phyloP scores from a whole-genome alignment of 2,888 invertebrate genomes.

The Drosophila lacicola region DNA sequence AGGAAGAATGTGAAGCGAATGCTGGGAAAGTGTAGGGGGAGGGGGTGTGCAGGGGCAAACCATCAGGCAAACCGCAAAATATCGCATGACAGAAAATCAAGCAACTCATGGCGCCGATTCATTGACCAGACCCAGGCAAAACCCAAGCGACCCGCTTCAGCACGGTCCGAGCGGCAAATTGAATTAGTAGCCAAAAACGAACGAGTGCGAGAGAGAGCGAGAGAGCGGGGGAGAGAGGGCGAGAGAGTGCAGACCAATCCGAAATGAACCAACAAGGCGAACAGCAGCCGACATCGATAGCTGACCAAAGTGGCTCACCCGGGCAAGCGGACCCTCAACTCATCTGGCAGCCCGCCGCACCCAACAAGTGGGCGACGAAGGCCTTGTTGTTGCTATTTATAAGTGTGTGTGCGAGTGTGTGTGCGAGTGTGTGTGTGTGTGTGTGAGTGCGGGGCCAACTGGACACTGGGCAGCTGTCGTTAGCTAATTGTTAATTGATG shows the following conservation, averaged over 20 bases:
- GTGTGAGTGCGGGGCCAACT: constrained; percentile 21
- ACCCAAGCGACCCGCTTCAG: constrained; percentile 1
- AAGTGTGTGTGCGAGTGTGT: constrained; percentile 31
- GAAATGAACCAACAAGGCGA: constrained; percentile 13
- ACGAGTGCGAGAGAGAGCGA: background rate
- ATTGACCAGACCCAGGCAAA: constrained; percentile 43
- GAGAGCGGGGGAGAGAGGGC: background rate
- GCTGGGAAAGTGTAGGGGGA: constrained; percentile 3
- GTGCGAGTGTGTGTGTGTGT: background rate
- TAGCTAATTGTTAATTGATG: constrained; percentile 84
- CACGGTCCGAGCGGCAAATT: constrained; percentile 59
- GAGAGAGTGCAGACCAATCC: constrained; percentile 3
- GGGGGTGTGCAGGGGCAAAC: background rate
- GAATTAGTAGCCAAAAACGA: constrained; percentile 62
- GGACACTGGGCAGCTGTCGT: constrained; percentile 66
- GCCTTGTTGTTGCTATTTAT: constrained; percentile 56
- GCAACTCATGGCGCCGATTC: constrained; percentile 68
- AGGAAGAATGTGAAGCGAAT: background rate
- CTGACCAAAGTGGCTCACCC: constrained; percentile 68
- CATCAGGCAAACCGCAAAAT: constrained; percentile 48
- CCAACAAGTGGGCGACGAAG: constrained; percentile 49
- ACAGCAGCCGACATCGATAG: constrained; percentile 63
- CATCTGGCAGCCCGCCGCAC: background rate
- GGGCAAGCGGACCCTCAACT: constrained; percentile 3
- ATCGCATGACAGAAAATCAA: constrained; percentile 77